Evolutionary conservation across 2,113 vertebrate genomes (phyloP), one percentile per base, ranked within the genome.

Genomic region (Ondatra zibethicus): DNA sequence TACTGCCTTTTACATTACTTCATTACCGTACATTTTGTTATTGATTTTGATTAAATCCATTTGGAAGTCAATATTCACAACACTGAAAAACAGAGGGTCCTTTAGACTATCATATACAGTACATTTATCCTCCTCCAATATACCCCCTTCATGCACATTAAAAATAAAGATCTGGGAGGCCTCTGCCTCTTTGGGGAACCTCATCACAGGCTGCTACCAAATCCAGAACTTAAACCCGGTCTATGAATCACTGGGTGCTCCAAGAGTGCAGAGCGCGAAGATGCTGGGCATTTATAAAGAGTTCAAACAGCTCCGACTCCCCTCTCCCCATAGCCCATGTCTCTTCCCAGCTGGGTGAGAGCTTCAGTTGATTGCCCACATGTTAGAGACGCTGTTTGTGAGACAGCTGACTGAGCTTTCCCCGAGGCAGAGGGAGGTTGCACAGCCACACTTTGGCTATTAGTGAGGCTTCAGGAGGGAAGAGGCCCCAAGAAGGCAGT

Each of bases 11-110:
- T 98, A 98, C 84, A 92, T 95, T 81, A 96, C 95, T 98, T 97
- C 97, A 98, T 97, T 96, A 97, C 95, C 92, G 89, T 95, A 93
- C 95, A 88, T 97, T 98, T 92, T 97, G 73, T 98, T 98, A 98
- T 97, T 98, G 97, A 97, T 89, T 98, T 98, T 98, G 97, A 98
- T 98, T 98, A 98, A 98, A 98, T 97, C 96, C 92, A 98, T 97
- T 98, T 97, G 97, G 96, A 98, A 98, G 97, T 98, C 98, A 96
- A 96, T 94, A 92, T 91, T 78, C 92, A 98, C 94, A 98, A 91
- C 78, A 96, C 92, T 89, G 84, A 77, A 94, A 97, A 97, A 95
- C 88, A 97, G 90, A 93, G 86, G 81, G 80, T 96, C 47, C 39
- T 63, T 87, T 65, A 10, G 25, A 80, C 93, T 96, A 33, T 91